A percentile compares a stretch with the other conserved stretches of the same genome.
phyloP scores from a whole-genome alignment of 2,888 invertebrate genomes.

The Spisula subtruncata region DNA sequence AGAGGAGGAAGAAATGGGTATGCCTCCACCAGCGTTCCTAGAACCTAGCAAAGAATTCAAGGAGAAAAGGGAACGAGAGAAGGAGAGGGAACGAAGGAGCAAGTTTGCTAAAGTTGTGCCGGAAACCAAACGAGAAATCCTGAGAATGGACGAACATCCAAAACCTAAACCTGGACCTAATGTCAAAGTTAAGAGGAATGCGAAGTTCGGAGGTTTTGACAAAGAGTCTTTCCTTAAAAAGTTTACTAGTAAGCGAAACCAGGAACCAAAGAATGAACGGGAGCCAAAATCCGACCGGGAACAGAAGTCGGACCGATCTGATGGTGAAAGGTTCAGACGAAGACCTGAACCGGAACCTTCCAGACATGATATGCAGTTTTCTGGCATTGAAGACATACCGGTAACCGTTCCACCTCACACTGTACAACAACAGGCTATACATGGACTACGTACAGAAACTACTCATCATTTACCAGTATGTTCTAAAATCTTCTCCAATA shows the following conservation, averaged over 20 bases:
- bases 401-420: constrained; percentile 7
- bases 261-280: not conserved
- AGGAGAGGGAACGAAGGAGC: constrained; percentile 28
- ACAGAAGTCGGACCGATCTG: not conserved
- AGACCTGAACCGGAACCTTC: constrained; percentile 24
- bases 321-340: not conserved
- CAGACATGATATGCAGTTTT: not conserved
- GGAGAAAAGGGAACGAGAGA: constrained; percentile 9
- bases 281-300: not conserved
- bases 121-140: constrained; percentile 22
- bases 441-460: constrained; percentile 30
- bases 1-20: constrained; percentile 38
- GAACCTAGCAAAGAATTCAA: constrained; percentile 33
- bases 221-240: constrained; percentile 35
- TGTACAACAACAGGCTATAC: constrained; percentile 40
- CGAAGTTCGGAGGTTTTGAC: constrained; percentile 30
- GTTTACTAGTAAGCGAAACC: not conserved
- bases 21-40: constrained; percentile 35
- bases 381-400: constrained; percentile 18
- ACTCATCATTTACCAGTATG: constrained; percentile 30
- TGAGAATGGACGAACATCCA: constrained; percentile 39
- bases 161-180: constrained; percentile 28
- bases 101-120: constrained; percentile 34
- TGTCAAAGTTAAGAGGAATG: constrained; percentile 29
- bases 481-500: not conserved